Evolutionary conservation across 2,888 invertebrate species (phyloP).

Genomic region (Erebia epiphron): DNA sequence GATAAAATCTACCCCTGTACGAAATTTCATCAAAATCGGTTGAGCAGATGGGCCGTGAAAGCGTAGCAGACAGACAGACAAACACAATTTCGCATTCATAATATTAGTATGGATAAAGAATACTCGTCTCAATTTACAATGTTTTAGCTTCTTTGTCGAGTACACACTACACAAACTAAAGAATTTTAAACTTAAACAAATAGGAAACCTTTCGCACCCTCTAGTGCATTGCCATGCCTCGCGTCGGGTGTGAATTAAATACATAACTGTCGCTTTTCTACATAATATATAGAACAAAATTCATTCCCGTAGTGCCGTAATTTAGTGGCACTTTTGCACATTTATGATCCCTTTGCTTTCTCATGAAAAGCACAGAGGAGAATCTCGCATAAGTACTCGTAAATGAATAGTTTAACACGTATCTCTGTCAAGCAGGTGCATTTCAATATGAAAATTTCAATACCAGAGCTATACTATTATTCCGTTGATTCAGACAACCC

Average conservation of each 20-base stretch:
- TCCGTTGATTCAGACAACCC: background rate
- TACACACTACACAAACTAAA: no score
- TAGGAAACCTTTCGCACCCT: no score
- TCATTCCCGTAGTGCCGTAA: slow-evolving; percentile 15
- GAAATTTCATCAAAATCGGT: no score
- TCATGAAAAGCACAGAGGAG: slow-evolving; percentile 28
- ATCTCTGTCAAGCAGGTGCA: slow-evolving; percentile 26
- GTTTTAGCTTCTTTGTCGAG: no score
- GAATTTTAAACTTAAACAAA: background rate
- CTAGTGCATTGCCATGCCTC: background rate
- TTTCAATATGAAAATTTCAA: slow-evolving; percentile 31
- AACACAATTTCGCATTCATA: no score
- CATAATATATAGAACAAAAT: background rate
- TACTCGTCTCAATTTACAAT: no score
- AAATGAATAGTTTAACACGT: slow-evolving; percentile 36
- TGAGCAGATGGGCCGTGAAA: no score
- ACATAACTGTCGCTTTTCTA: background rate
- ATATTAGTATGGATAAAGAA: no score
- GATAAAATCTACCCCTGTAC: no score
- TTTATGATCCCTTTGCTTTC: slow-evolving; percentile 24
- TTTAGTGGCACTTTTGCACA: slow-evolving; percentile 30
- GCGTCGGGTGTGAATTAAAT: background rate
- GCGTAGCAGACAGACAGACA: no score
- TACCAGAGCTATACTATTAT: background rate
- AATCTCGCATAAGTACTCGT: slow-evolving; percentile 28